Base-by-base conservation (phyloP, 2,888 invertebrate genomes). In the Ectemnius lituratus region DNA sequence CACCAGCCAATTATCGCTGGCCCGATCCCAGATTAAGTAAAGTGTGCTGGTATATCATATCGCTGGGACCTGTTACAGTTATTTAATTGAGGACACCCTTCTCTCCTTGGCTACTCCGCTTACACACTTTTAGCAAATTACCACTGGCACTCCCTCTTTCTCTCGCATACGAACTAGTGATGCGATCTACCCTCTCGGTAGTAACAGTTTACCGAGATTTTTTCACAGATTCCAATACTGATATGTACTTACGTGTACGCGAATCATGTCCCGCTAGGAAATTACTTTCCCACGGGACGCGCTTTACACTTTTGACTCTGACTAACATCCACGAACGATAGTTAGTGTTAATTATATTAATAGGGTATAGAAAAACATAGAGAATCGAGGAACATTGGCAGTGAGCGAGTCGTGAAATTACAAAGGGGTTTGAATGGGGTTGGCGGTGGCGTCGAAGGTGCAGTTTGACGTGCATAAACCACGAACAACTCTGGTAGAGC, bases 401-500 rank as follows among this genome's bases (percentile, higher is more conserved):
- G 37, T 6, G 37, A 37, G 37, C 37, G 37, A 37, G 37, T 6
- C 6, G 11, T 37, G 37, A 67, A 77, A 77, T 77, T 76, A 62
- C 71, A 47, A 62, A 20, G 46, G 13, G 49, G 66, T 56, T 49
- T 61, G 45, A 49, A 46, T 56, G 52, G 47, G 46, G 62, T 57
- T n/a, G n/a, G n/a, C n/a, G 57, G 74, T 62, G 61, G 64, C 78
- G 66, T 70, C 75, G 78, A 72, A 69, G 67, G 74, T 57, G 66
- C 62, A 56, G 79, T 64, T 75, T 82, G 82, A 82, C 82, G 81
- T 64, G 82, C 78, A 78, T 80, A 82, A 82, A 82, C 81, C 81
- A 77, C 75, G 67, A 71, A 73, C 82, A 81, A 81, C 76, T 81
- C 73, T 37, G 37, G 70, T 67, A 65, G 28, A 61, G 67, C 8